phyloP scores from a whole-genome alignment of 2,113 vertebrate species.

The Otus sunia region DNA sequence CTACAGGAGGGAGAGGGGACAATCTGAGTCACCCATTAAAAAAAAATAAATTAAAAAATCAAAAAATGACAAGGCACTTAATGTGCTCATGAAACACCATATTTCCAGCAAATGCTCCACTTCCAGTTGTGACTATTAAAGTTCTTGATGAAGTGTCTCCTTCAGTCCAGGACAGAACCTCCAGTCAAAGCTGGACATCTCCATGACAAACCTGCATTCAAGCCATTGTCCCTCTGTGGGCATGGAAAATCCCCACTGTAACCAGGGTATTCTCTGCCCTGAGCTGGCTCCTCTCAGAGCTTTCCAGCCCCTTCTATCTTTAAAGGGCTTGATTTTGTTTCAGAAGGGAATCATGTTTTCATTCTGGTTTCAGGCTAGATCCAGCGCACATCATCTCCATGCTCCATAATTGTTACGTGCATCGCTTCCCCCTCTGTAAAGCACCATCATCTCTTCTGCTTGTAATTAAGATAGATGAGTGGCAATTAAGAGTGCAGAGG shows the following conservation, averaged over 20 bases:
- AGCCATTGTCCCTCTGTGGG: not conserved
- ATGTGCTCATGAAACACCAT: not conserved
- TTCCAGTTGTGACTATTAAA: not conserved
- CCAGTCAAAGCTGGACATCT: not conserved
- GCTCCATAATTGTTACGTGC: accelerated
- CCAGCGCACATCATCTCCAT: not conserved
- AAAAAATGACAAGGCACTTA: not conserved
- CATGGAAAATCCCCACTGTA: not conserved
- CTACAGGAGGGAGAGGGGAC: not conserved
- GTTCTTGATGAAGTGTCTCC: not conserved
- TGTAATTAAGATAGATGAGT: not conserved
- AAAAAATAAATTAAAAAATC: not conserved
- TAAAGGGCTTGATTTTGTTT: not conserved
- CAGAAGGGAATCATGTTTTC: not conserved
- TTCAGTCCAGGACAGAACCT: not conserved
- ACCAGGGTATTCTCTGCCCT: not conserved
- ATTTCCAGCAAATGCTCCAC: not conserved
- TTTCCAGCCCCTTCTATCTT: not conserved
- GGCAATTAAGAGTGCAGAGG: not conserved
- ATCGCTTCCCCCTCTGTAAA: accelerated
- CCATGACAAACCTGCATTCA: not conserved
- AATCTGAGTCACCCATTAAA: not conserved
- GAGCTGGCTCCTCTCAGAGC: not conserved
- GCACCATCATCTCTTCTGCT: not conserved
- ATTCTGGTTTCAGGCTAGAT: not conserved